Evolutionary conservation across 2,888 invertebrate species (phyloP), one percentile per base, ranked within the genome.

Genomic region (Hemaris fuciformis): DNA sequence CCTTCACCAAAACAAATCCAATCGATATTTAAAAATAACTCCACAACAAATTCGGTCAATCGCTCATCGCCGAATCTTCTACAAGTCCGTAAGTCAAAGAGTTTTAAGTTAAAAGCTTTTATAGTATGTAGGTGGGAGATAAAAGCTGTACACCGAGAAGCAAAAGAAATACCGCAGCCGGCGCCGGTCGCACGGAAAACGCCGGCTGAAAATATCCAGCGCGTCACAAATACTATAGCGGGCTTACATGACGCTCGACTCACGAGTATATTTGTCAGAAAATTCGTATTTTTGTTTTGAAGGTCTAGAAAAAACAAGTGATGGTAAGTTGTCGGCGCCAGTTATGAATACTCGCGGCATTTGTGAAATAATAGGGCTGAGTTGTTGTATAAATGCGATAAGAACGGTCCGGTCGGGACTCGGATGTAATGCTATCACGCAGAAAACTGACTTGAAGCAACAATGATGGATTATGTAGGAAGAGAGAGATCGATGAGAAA

Each of bases 121-220:
- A 57, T 18, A 13, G 18, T 59, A 59, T 31, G 25, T 60, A 58
- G 58, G 57, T 61, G 45, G 10, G 27, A 63, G 62, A 63, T 67
- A 69, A 70, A 68, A 66, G 64, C 61, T 67, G 63, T 63, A 67
- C 62, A 68, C 58, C 62, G 61, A 65, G 66, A 80, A 74, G 75
- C 75, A 83, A 84, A 84, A 80, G 81, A 76, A 80, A 80, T 71
- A 77, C 69, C 70, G 64, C 70, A 74, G 73, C 73, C 81, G 83
- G 80, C 82, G 86, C 81, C 86, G 79, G 77, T 75, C 74, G 70
- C 71, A 67, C 76, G 74, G 72, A 70, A 73, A 77, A 74, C 77
- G 76, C 66, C 77, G 80, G 75, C 81, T 85, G 81, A 80, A 87
- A 89, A 88, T 88, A 88, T 71, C 80, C 79, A 70, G 70, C 76